Conservation (phyloP, 2,888 invertebrate species). For the Cyclophora punctaria region DNA sequence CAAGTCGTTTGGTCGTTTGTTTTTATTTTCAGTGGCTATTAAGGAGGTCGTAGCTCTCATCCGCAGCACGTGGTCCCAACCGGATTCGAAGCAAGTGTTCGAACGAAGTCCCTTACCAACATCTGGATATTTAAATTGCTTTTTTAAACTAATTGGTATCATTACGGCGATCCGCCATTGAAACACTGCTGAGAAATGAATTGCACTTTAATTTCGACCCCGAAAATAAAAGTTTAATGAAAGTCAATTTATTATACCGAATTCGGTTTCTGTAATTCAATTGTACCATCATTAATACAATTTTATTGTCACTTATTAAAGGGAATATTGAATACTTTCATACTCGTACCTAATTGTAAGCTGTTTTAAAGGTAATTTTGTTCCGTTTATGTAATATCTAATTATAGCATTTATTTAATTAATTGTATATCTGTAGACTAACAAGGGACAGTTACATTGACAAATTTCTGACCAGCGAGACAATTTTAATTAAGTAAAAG, state of each 20-base stretch:
- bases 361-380: too few relatives aligned
- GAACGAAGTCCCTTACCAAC: conserved; percentile 31
- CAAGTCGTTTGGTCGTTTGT: conserved; percentile 56
- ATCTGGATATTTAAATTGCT: conserved; percentile 52
- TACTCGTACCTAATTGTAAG: too few relatives aligned
- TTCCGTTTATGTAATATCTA: too few relatives aligned
- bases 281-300: too few relatives aligned
- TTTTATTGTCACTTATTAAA: too few relatives aligned
- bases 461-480: too few relatives aligned
- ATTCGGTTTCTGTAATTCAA: too few relatives aligned
- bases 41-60: conserved; percentile 34
- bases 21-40: conserved; percentile 59
- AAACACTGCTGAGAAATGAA: conserved; percentile 37
- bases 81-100: conserved; percentile 27
- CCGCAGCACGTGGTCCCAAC: conserved; percentile 33
- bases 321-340: too few relatives aligned
- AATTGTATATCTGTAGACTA: too few relatives aligned
- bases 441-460: too few relatives aligned
- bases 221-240: conserved; percentile 27
- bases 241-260: conserved; percentile 6
- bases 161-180: conserved; percentile 39
- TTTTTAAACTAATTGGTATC: conserved; percentile 51
- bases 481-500: conserved; percentile 26
- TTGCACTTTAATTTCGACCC: conserved; percentile 30
- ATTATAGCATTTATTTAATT: too few relatives aligned